Conservation (phyloP, 2,113 vertebrate species). For the Oreotrochilus melanogaster region DNA sequence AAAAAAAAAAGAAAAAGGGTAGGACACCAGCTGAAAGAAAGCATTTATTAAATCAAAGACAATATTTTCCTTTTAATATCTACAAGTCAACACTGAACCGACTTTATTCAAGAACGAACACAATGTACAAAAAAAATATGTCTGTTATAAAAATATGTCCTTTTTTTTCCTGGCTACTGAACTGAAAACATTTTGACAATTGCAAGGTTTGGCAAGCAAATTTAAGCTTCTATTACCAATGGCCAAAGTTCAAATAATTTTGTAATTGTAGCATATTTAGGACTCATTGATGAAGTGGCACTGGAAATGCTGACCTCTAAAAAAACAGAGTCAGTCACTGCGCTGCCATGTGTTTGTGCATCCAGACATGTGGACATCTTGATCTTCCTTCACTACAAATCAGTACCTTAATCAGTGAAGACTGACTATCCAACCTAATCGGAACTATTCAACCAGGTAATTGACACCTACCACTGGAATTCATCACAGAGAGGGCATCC, state of each 20-base stretch:
- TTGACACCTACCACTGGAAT: not conserved
- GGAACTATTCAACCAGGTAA: not conserved
- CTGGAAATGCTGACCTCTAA: not conserved
- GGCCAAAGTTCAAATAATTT: slow-evolving; percentile 44
- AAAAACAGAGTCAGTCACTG: not conserved
- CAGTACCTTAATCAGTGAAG: slow-evolving; percentile 11
- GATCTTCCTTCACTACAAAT: not conserved
- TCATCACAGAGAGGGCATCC: not conserved
- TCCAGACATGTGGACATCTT: not conserved
- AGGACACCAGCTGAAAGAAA: slow-evolving; percentile 77
- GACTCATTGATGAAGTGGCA: slow-evolving; percentile 26
- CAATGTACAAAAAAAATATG: slow-evolving; percentile 86
- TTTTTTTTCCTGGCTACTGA: slow-evolving; percentile 73
- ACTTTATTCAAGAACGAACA: slow-evolving; percentile 85
- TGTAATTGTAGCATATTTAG: slow-evolving; percentile 13
- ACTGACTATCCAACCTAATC: slow-evolving; percentile 7
- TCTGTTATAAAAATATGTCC: slow-evolving; percentile 85
- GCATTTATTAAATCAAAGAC: slow-evolving; percentile 86
- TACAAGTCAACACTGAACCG: slow-evolving; percentile 86
- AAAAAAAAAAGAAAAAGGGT: slow-evolving; percentile 45
- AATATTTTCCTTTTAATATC: slow-evolving; percentile 85
- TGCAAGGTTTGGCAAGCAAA: slow-evolving; percentile 70
- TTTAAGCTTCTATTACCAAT: slow-evolving; percentile 50
- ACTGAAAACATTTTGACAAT: slow-evolving; percentile 74
- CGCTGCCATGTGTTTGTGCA: not conserved